phyloP scores from a whole-genome alignment of 2,888 invertebrate species.

The Julus scandinavius region DNA sequence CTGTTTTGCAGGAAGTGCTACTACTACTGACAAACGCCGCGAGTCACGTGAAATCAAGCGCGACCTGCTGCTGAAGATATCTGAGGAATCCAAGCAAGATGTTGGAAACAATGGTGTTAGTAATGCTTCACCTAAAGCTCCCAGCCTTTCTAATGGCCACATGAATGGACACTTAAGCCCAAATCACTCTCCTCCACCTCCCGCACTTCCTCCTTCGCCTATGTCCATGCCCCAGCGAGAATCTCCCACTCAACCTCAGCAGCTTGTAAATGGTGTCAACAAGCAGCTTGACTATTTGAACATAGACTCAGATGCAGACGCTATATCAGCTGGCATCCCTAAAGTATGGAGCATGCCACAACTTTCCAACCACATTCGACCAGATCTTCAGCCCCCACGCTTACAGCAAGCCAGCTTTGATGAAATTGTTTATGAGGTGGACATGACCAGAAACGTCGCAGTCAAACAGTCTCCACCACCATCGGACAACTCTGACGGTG shows the following conservation, averaged over 20 bases:
- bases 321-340: conserved; percentile 54
- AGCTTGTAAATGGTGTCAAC: neutral
- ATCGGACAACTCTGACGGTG: neutral
- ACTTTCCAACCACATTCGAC: conserved; percentile 68
- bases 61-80: conserved; percentile 67
- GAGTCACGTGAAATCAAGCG: conserved; percentile 51
- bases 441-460: conserved; percentile 83
- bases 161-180: conserved; percentile 51
- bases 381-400: conserved; percentile 79
- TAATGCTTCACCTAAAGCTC: conserved; percentile 58
- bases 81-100: conserved; percentile 69
- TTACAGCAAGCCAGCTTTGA: conserved; percentile 89
- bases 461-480: conserved; percentile 61
- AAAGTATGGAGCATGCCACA: conserved; percentile 81
- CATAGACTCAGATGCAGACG: conserved; percentile 55
- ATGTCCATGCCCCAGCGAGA: conserved; percentile 22
- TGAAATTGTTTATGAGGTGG: conserved; percentile 81
- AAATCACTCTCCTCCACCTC: conserved; percentile 23
- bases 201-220: conserved; percentile 46
- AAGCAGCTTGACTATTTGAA: conserved; percentile 57
- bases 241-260: conserved; percentile 16
- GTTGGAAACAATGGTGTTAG: conserved; percentile 59
- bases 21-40: neutral
- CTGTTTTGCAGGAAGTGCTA: neutral
- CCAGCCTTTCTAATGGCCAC: conserved; percentile 57